phyloP scores from a whole-genome alignment of 1,140 invertebrate genomes.

The Hesperophylax magnus region DNA sequence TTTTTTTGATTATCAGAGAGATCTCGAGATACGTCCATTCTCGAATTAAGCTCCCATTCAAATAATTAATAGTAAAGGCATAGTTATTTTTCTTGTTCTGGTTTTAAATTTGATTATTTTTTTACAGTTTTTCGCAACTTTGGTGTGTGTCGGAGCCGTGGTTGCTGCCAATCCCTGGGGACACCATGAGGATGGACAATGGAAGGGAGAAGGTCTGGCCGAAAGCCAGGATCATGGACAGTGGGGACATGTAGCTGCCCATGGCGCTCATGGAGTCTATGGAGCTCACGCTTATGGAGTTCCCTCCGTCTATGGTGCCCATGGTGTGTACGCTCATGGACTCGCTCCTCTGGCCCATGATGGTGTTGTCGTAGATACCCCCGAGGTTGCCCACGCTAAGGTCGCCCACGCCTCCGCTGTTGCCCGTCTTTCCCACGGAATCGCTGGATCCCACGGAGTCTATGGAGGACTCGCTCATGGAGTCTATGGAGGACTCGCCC shows the following conservation, averaged over 20 bases:
- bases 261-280: conserved; percentile 32
- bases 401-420: conserved; percentile 65
- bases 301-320: conserved; percentile 46
- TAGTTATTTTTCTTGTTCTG: too few relatives aligned
- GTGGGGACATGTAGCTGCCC: conserved; percentile 1
- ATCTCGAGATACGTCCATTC: too few relatives aligned
- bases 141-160: too few relatives aligned
- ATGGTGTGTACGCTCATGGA: conserved; percentile 63
- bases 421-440: conserved; percentile 56
- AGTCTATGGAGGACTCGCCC: conserved; percentile 30
- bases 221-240: too few relatives aligned
- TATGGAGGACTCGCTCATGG: too few relatives aligned
- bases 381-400: conserved; percentile 68
- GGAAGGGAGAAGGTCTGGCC: too few relatives aligned
- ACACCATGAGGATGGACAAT: too few relatives aligned
- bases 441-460: too few relatives aligned
- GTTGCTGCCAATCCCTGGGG: too few relatives aligned
- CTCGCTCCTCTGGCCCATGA: conserved; percentile 28
- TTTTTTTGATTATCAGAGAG: too few relatives aligned
- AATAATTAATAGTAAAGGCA: too few relatives aligned
- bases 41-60: too few relatives aligned
- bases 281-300: conserved; percentile 53
- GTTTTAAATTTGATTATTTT: not conserved
- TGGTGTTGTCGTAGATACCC: conserved; percentile 66
- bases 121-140: conserved; percentile 34